phyloP scores from a whole-genome alignment of 2,113 vertebrate species.

The Dasypus novemcinctus region DNA sequence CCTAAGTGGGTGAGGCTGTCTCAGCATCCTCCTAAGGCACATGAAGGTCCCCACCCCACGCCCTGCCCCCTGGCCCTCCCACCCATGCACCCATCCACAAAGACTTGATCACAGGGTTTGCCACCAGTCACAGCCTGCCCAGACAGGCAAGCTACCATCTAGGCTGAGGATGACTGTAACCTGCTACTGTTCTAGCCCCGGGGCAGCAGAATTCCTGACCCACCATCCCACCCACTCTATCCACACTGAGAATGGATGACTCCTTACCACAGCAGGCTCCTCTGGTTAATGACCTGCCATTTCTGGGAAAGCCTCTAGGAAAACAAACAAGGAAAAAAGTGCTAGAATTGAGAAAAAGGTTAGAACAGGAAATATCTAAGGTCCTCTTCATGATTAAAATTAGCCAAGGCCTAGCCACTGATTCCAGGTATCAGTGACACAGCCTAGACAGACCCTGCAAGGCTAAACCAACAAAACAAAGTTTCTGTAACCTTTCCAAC shows the following conservation, averaged over 20 bases:
- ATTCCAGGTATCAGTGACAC: not conserved
- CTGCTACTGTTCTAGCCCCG: not conserved
- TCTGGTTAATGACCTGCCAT: conserved; percentile 95
- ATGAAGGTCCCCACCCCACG: not conserved
- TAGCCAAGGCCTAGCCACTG: not conserved
- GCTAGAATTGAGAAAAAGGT: not conserved
- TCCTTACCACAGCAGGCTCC: conserved; percentile 89
- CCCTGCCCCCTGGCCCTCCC: too few relatives aligned
- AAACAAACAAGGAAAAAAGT: conserved; percentile 59
- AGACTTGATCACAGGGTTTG: not conserved
- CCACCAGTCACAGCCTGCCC: not conserved
- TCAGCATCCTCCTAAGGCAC: not conserved
- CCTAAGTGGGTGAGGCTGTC: not conserved
- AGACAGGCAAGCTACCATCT: not conserved
- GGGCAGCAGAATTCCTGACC: not conserved
- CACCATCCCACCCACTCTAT: not conserved
- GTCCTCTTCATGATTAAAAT: not conserved
- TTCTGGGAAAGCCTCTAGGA: conserved; percentile 92
- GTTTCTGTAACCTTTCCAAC: not conserved
- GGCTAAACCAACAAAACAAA: not conserved
- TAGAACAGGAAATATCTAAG: not conserved
- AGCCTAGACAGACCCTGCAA: not conserved
- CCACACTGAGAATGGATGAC: not conserved
- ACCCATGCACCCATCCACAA: not conserved
- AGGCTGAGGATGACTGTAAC: not conserved